phyloP scores from a whole-genome alignment of 2,113 vertebrate genomes.

The Barnardius zonarius region DNA sequence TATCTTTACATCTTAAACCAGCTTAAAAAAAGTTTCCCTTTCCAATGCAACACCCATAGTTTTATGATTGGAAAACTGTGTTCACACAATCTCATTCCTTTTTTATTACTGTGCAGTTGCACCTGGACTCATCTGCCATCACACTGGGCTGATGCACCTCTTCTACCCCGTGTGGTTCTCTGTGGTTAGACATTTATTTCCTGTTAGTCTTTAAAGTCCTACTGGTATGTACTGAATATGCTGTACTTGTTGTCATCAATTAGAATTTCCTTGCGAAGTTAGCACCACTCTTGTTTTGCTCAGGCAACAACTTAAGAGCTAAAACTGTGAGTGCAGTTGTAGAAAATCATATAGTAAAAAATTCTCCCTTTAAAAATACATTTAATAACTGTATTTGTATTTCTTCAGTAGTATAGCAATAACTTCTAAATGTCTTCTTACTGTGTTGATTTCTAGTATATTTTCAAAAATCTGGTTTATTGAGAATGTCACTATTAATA shows the following conservation, averaged over 20 bases:
- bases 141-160: neutral
- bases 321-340: neutral
- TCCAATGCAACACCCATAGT: neutral
- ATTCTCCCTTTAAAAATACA: neutral
- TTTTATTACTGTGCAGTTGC: neutral
- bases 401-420: neutral
- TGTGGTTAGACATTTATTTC: neutral
- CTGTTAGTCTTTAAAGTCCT: neutral
- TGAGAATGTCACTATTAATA: slow-evolving; percentile 37
- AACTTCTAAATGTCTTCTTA: slow-evolving; percentile 9
- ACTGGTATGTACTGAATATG: neutral
- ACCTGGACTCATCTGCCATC: neutral
- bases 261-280: neutral
- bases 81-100: neutral
- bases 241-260: neutral
- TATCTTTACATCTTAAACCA: neutral
- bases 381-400: neutral
- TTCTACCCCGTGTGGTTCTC: neutral
- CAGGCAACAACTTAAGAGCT: neutral
- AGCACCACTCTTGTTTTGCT: neutral
- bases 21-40: neutral
- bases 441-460: slow-evolving; percentile 36
- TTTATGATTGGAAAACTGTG: neutral
- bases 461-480: neutral
- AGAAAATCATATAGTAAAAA: neutral